Percentiles rank a stretch among this genome's conserved stretches.
Conservation (phyloP, 2,888 invertebrate genomes). For the Tetramorium bicarinatum region DNA sequence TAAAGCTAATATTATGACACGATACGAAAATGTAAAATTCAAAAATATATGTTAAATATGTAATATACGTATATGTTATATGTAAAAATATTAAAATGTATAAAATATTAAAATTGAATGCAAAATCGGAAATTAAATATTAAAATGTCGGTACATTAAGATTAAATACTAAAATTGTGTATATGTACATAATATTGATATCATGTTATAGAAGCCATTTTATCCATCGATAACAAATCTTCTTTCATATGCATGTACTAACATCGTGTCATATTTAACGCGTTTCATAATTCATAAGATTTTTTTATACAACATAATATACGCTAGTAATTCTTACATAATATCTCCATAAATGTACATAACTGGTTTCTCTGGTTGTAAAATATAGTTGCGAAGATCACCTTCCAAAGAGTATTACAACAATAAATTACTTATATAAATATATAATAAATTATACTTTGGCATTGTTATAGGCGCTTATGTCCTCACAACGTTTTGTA, state of each 20-base stretch:
- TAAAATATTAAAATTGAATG: neutral
- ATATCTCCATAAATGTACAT: slow-evolving; percentile 38
- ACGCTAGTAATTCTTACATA: slow-evolving; percentile 35
- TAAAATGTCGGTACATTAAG: neutral
- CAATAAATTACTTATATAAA: slow-evolving; percentile 10
- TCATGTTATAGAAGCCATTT: slow-evolving; percentile 6
- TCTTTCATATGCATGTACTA: neutral
- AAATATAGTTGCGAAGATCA: slow-evolving; percentile 12
- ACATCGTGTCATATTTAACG: slow-evolving; percentile 3
- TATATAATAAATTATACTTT: slow-evolving; percentile 23
- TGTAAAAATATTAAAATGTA: neutral
- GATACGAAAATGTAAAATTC: neutral
- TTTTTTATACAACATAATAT: slow-evolving; percentile 1
- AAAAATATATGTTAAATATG: neutral
- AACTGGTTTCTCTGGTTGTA: slow-evolving; percentile 34
- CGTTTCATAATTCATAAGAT: slow-evolving; percentile 41
- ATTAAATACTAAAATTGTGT: neutral
- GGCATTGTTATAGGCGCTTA: neutral
- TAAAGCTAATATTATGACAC: neutral
- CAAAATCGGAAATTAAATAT: neutral
- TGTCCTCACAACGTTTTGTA: neutral
- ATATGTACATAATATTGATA: slow-evolving; percentile 23
- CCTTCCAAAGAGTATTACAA: slow-evolving; percentile 32
- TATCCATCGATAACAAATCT: slow-evolving; percentile 10
- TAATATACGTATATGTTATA: neutral